Conservation (phyloP, 37 sponge, comb jelly and placozoan species). For the Axinella damicornis region DNA sequence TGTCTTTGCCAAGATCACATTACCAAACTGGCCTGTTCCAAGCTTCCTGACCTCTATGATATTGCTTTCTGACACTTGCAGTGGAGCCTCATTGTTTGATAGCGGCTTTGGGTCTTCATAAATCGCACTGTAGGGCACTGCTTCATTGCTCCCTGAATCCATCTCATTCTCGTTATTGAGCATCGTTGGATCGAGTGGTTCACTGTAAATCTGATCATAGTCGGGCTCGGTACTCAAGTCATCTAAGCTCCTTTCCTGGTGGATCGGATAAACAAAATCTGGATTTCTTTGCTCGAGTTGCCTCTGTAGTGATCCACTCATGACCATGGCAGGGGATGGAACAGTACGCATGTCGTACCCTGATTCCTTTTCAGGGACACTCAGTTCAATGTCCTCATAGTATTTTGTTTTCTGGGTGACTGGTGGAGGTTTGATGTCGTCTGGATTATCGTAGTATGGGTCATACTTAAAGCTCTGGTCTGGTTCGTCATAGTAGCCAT, state of each 20-base stretch:
- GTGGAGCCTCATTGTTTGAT: not conserved
- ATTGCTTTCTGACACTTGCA: conserved; percentile 43
- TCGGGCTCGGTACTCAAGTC: conserved; percentile 27
- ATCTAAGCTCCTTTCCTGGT: conserved; percentile 37
- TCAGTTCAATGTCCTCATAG: conserved; percentile 44
- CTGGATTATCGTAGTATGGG: conserved; percentile 68
- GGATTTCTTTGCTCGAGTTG: conserved; percentile 20
- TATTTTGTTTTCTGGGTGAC: not conserved
- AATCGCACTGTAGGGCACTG: conserved; percentile 72
- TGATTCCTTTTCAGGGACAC: not conserved
- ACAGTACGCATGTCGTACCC: conserved; percentile 34
- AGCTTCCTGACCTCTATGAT: conserved; percentile 61
- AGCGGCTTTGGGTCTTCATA: conserved; percentile 65
- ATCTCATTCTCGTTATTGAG: conserved; percentile 34
- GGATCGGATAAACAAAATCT: conserved; percentile 55
- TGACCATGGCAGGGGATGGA: conserved; percentile 61
- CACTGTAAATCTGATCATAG: conserved; percentile 75
- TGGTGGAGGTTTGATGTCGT: conserved; percentile 19
- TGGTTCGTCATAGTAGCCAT: not conserved
- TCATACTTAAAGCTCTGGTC: conserved; percentile 27
- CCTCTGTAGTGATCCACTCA: conserved; percentile 61
- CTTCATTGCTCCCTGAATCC: conserved; percentile 1
- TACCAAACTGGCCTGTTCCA: conserved; percentile 84
- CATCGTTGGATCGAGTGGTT: conserved; percentile 69
- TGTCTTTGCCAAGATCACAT: conserved; percentile 73